Evolutionary conservation across 2,113 vertebrate genomes (phyloP).

Genomic region (Bothrops jararaca): DNA sequence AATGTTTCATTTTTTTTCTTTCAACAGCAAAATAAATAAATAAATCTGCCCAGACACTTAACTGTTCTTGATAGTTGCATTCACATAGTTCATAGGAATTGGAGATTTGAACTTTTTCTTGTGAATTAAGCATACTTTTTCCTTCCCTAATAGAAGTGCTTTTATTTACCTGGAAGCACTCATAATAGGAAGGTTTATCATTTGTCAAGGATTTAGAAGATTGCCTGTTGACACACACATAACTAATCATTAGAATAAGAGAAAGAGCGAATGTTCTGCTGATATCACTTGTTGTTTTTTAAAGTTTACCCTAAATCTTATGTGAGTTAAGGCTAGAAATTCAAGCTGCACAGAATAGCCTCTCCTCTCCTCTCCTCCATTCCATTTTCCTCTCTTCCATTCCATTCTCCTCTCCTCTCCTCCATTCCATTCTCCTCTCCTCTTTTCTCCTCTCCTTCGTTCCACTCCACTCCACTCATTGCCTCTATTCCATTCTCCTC

Average conservation of each 20-base stretch:
- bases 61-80: not conserved
- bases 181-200: not conserved
- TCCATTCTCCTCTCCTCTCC: too few relatives aligned
- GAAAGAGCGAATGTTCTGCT: too few relatives aligned
- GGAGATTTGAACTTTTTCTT: not conserved
- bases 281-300: too few relatives aligned
- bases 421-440: too few relatives aligned
- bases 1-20: not conserved
- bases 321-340: too few relatives aligned
- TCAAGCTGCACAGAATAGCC: too few relatives aligned
- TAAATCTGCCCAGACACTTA: not conserved
- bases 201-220: not conserved
- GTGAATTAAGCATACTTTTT: not conserved
- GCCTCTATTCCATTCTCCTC: too few relatives aligned
- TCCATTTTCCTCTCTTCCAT: too few relatives aligned
- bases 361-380: too few relatives aligned
- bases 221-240: not conserved
- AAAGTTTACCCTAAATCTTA: too few relatives aligned
- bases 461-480: too few relatives aligned
- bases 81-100: not conserved
- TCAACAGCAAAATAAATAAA: not conserved
- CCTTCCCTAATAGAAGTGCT: not conserved
- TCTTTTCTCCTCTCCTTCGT: too few relatives aligned
- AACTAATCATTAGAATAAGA: not conserved
- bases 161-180: not conserved